Conservation (phyloP, 1,140 invertebrate genomes). For the Phymastichus coffea region DNA sequence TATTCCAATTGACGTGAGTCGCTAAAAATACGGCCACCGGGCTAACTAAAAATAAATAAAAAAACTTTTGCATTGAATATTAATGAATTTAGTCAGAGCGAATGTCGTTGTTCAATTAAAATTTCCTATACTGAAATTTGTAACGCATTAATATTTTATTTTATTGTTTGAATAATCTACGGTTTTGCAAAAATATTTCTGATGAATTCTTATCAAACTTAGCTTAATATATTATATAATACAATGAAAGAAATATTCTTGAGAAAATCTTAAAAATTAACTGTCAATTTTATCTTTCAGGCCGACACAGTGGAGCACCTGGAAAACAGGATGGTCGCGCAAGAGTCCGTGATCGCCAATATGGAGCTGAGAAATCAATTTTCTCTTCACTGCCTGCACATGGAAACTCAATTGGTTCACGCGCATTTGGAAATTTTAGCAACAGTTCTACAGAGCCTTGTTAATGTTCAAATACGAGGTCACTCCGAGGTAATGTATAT, state of each 20-base stretch:
- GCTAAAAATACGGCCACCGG: neutral
- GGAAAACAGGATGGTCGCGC: constrained; percentile 69
- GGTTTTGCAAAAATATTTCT: no score
- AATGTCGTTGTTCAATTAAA: no score
- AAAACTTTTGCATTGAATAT: neutral
- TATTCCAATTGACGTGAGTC: neutral
- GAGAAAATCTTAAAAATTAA: neutral
- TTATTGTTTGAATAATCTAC: no score
- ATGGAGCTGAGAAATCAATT: constrained; percentile 71
- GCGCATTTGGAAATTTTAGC: constrained; percentile 68
- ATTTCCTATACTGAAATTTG: no score
- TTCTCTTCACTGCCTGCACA: constrained; percentile 70
- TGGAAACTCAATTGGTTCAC: constrained; percentile 73
- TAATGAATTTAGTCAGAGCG: no score
- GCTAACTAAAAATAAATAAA: neutral
- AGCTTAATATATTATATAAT: neutral
- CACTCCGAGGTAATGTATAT: constrained; percentile 63
- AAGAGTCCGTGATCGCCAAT: constrained; percentile 70
- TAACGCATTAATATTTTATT: no score
- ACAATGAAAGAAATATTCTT: no score
- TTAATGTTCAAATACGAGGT: constrained; percentile 62
- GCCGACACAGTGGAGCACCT: constrained; percentile 67
- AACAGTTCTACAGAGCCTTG: constrained; percentile 63
- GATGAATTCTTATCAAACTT: no score
- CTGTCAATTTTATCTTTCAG: no score